Percentiles rank a stretch among this genome's conserved stretches.
phyloP scores from a whole-genome alignment of 2,888 invertebrate species.

The Sphaeridia pumilis region DNA sequence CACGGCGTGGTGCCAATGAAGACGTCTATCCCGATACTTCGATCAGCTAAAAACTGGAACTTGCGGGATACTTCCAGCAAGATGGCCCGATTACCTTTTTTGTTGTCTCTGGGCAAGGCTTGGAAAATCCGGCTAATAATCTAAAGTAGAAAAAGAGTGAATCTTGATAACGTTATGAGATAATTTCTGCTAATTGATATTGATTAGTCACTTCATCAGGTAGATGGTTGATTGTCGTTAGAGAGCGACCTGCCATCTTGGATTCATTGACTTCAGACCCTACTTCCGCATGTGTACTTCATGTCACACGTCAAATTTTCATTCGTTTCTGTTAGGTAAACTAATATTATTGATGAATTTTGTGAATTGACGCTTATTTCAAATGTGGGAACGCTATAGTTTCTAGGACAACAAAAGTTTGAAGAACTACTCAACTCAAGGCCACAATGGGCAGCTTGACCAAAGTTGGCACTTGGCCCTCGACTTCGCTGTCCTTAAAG shows the following conservation, averaged over 20 bases:
- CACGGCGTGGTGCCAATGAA: constrained; percentile 7
- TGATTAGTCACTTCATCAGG: background rate
- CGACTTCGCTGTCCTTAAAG: too few species aligned
- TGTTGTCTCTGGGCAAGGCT: background rate
- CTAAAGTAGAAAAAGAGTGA: background rate
- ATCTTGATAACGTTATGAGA: background rate
- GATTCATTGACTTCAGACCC: too few species aligned
- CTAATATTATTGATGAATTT: too few species aligned
- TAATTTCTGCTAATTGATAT: background rate
- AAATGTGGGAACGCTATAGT: too few species aligned
- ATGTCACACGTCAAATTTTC: too few species aligned
- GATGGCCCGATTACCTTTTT: background rate
- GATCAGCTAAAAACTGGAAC: constrained; percentile 2
- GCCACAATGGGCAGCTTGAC: too few species aligned
- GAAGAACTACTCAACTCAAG: too few species aligned
- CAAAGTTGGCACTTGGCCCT: too few species aligned
- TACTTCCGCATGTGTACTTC: too few species aligned
- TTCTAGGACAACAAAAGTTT: too few species aligned
- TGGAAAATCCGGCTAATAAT: constrained; percentile 3
- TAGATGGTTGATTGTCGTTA: background rate
- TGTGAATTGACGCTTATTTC: too few species aligned
- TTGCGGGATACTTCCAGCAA: constrained; percentile 1
- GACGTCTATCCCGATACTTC: constrained; percentile 1
- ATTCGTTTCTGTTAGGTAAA: too few species aligned
- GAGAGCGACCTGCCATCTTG: background rate